Base-by-base conservation (phyloP, 1,140 invertebrate species). In the Proctacanthus coquilletti region DNA sequence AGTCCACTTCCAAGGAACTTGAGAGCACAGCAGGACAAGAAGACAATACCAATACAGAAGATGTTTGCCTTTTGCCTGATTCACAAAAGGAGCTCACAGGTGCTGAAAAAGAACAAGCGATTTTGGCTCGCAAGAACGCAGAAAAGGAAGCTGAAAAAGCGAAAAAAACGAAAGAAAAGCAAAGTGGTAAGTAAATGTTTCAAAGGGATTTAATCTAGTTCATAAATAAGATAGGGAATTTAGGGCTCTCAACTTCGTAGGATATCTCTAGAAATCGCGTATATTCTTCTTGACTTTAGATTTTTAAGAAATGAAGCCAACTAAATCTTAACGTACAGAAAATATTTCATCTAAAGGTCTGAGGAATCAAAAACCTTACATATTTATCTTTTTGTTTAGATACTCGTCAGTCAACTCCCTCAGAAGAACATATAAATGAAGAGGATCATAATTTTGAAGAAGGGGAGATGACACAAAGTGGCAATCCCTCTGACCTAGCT, bases 41-140 rank as follows among this genome's bases (percentile, higher is more conserved):
- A n/a, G n/a, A n/a, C n/a, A n/a, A n/a, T n/a, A n/a, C n/a, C n/a
- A n/a, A n/a, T n/a, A n/a, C n/a, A n/a, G n/a, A n/a, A n/a, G 55
- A 58, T 38, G 52, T 58, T 36, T 58, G 55, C 15, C 51, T 58
- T 4, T 57, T 58, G 36, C 55, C 55, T 8, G 55, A 57, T 29
- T 70, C 67, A 0, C 70, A 75, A 49, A 62, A 68, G 11, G 70
- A 73, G 42, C 69, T 72, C 25, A 69, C 70, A 2, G 70, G 73
- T 42, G 71, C 69, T 2, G 71, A 75, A 47, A 74, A 72, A 43
- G 70, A 71, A 36, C 62, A 64, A 27, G 67, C 68, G 8, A 63
- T 61, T 36, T 56, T 65, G 42, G 65, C 62, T 11, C 52, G 69
- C n/a, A 63, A 68, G 37, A 69, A 71, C 42, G 67, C 63, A 3